A percentile compares a stretch with the other conserved stretches of the same genome.
Conservation (phyloP, 2,888 invertebrate species). For the Cinara cedri region DNA sequence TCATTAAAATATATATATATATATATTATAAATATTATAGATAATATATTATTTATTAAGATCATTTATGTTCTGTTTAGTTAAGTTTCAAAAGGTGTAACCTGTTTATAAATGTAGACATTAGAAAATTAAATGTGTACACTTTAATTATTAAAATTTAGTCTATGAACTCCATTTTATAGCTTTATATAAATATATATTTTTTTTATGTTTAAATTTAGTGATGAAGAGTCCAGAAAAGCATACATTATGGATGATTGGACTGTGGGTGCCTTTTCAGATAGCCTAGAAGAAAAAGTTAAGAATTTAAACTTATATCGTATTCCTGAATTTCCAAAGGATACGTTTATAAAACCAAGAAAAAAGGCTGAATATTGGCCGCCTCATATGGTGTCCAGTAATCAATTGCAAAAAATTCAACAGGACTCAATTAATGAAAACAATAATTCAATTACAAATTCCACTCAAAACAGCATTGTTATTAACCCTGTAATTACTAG, state of each 20-base stretch:
- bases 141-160: no score
- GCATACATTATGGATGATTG: conserved; percentile 37
- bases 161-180: no score
- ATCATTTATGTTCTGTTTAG: no score
- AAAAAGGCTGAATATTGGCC: conserved; percentile 48
- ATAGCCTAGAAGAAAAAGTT: conserved; percentile 48
- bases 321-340: conserved; percentile 44
- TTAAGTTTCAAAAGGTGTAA: no score
- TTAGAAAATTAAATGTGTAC: no score
- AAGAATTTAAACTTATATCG: conserved; percentile 46
- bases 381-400: conserved; percentile 45
- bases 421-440: conserved; percentile 14
- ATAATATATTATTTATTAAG: neutral
- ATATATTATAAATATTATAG: no score
- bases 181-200: neutral
- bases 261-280: conserved; percentile 53
- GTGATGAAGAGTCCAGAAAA: conserved; percentile 44
- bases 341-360: conserved; percentile 50
- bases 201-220: conserved; percentile 9
- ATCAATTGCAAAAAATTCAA: conserved; percentile 22
- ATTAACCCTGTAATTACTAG: neutral
- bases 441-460: conserved; percentile 33
- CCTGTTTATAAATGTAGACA: no score
- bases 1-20: no score
- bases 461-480: neutral